Evolutionary conservation across 2,888 invertebrate species (phyloP), one percentile per base, ranked within the genome.

Genomic region (Agonopterix arenella): DNA sequence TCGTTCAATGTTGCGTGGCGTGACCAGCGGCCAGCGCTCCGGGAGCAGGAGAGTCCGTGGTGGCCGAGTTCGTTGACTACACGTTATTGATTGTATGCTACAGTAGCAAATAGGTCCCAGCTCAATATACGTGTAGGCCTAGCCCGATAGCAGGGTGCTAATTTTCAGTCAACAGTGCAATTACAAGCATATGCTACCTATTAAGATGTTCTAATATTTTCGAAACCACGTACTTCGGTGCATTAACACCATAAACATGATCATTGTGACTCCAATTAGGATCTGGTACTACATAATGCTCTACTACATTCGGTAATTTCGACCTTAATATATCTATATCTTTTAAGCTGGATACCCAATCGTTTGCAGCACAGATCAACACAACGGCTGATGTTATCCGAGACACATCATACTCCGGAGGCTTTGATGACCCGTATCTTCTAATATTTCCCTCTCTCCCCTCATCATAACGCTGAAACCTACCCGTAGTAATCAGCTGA

Each of bases 301-400:
- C 91, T 36, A 91, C 64, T 4, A 91, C 76, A 65, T 92, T 92
- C 4, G 91, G 90, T 44, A 95, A 70, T 52, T 84, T 81, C 0
- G 80, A 73, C 8, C 80, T 79, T 48, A 93, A 70, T 8, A 81
- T 84, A 43, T 89, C 67, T 1, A 92, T 89, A 53, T 93, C 93
- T 68, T 89, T 72, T 36, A 90, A 66, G 16, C 89, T 75, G 2
- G 94, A 91, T 4, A 95, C 62, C 86, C 90, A 91, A 71, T 96
- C 96, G 50, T 91, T 92, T 47, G 62, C 47, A 1, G 73, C 81
- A 52, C 69, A 70, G 38, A 89, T 66, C n/a, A 90, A 56, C 0
- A 82, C 67, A 2, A 85, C 68, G 1, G 88, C 84, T 1, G 86
- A 74, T 1, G 73, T 68, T 10, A 85, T 62, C 36, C 56, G 59